Evolutionary conservation across 2,888 invertebrate genomes (phyloP).

Genomic region (Ferdinandea cuprea): DNA sequence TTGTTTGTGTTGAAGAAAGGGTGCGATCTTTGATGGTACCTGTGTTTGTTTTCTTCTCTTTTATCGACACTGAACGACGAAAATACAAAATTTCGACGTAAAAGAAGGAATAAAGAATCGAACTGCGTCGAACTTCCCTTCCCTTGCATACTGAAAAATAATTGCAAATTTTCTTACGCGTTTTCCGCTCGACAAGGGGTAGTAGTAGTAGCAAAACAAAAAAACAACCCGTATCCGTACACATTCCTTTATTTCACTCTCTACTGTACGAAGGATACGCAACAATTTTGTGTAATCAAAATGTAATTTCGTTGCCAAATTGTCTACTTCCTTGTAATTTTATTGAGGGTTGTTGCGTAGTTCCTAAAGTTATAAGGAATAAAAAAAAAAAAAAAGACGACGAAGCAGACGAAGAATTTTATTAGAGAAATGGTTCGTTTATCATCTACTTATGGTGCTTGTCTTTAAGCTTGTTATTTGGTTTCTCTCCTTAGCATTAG

Average conservation of each 20-base stretch:
- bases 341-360: constrained; percentile 49
- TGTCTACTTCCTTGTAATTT: constrained; percentile 66
- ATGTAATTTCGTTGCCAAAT: constrained; percentile 71
- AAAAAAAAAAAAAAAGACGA: no score
- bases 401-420: constrained; percentile 7
- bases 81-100: constrained; percentile 37
- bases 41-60: constrained; percentile 45
- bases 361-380: no score
- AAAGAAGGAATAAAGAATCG: constrained; percentile 14
- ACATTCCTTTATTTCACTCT: not conserved
- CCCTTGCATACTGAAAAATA: constrained; percentile 40
- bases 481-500: constrained; percentile 29
- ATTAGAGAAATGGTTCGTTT: constrained; percentile 61
- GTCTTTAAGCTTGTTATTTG: constrained; percentile 64
- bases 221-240: constrained; percentile 42
- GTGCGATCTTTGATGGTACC: constrained; percentile 44
- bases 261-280: constrained; percentile 44
- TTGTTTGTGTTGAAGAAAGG: constrained; percentile 29
- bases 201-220: no score
- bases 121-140: constrained; percentile 2
- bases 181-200: constrained; percentile 30
- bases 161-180: constrained; percentile 60
- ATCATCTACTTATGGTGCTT: constrained; percentile 58
- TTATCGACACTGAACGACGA: constrained; percentile 26
- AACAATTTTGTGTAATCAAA: constrained; percentile 73